A percentile compares a stretch with the other conserved stretches of the same genome.
phyloP scores from a whole-genome alignment of 2,888 invertebrate genomes.

The Heliconius sara region DNA sequence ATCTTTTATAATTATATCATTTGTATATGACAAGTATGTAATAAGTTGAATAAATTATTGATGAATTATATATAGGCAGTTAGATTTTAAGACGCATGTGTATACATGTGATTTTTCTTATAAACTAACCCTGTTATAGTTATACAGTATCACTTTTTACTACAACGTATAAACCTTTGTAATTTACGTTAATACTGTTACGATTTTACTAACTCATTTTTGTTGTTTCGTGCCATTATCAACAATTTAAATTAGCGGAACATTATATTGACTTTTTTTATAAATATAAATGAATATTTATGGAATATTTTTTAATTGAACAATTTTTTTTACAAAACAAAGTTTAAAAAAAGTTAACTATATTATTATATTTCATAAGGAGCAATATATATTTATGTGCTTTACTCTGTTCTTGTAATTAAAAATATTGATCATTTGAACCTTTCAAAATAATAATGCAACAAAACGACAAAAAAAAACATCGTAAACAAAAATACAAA shows the following conservation, averaged over 20 bases:
- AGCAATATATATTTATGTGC: not conserved
- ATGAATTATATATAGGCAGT: too few relatives aligned
- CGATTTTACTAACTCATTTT: not conserved
- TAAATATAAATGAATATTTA: not conserved
- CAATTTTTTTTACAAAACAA: too few relatives aligned
- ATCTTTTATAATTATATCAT: not conserved
- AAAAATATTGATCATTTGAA: not conserved
- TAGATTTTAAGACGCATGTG: too few relatives aligned
- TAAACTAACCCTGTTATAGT: too few relatives aligned
- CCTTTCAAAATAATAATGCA: not conserved
- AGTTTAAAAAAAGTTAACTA: not conserved
- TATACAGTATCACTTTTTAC: too few relatives aligned
- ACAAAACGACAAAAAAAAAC: not conserved
- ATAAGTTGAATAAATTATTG: too few relatives aligned
- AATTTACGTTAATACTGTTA: not conserved
- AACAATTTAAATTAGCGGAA: not conserved
- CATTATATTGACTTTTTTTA: not conserved
- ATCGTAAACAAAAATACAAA: conserved; percentile 3
- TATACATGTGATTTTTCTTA: too few relatives aligned
- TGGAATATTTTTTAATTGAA: not conserved
- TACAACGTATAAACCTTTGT: not conserved
- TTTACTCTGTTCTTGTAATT: not conserved
- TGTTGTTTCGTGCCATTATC: not conserved
- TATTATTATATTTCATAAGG: not conserved
- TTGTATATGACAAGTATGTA: not conserved